Percentiles rank a stretch among this genome's conserved stretches.
Conservation (phyloP, 2,113 vertebrate species). For the Elgaria multicarinata region DNA sequence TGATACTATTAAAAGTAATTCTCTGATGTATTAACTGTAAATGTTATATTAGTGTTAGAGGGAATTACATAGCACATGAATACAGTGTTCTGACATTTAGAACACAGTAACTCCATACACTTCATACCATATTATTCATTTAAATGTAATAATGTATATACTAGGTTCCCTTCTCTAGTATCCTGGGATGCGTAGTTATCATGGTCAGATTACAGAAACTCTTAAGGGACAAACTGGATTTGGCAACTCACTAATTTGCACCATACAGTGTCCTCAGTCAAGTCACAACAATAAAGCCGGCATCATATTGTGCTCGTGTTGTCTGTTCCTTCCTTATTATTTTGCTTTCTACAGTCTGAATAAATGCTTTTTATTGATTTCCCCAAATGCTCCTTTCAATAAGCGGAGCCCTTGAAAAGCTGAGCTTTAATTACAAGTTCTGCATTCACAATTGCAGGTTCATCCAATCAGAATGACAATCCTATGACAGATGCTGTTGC, state of each 20-base stretch:
- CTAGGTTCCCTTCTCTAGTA: background rate
- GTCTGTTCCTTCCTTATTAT: background rate
- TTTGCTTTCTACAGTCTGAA: background rate
- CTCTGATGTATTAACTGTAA: conserved; percentile 49
- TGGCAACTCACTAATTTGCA: background rate
- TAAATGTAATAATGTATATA: background rate
- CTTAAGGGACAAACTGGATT: background rate
- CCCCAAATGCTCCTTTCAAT: background rate
- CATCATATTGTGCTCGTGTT: background rate
- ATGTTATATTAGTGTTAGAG: conserved; percentile 30
- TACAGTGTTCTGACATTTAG: background rate
- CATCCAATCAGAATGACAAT: background rate
- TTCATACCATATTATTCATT: background rate
- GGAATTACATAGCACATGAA: background rate
- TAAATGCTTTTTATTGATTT: background rate
- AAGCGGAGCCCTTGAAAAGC: background rate
- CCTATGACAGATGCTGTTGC: background rate
- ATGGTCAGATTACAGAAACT: too few relatives aligned
- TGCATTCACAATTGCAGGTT: background rate
- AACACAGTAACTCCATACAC: background rate
- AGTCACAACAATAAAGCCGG: background rate
- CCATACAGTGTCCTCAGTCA: background rate
- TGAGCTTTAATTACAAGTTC: background rate
- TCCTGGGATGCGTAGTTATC: background rate
- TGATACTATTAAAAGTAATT: conserved; percentile 49